Base-by-base conservation (phyloP, 2,113 vertebrate genomes). In the Nycticebus coucang region DNA sequence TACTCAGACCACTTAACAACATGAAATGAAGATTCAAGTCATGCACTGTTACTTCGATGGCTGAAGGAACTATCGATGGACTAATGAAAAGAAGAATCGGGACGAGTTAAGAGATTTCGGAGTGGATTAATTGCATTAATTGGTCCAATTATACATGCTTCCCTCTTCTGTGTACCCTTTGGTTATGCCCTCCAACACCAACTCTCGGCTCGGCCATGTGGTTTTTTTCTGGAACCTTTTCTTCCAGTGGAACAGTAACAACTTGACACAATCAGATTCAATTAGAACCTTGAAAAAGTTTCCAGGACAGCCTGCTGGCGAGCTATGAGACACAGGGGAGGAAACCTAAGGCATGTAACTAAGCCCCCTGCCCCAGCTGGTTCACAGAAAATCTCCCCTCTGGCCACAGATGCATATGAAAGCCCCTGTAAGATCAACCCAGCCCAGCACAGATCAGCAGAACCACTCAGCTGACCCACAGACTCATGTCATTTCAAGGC, bases 11-110 rank as follows among this genome's bases (percentile, higher is more conserved):
- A 91, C 15, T 83, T 93, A 35, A 79, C 10, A 90, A 55, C 21
- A 57, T 64, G 11, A 95, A 87, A 95, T 87, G 68, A 87, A 92
- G 57, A 83, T 62, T 92, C 9, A 86, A 64, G 68, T 71, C 37
- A 72, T 50, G 1, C 66, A 30, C 45, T 91, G 1, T 91, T 22
- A 79, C 21, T 82, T 91, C 82, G 85, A 11, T 37, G 57, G 1
- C 13, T 57, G 75, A 94, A 93, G 79, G 55, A 92, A 80, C 45
- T 62, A 59, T 14, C 37, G 15, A 59, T 69, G 18, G 13, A 79
- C 41, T 77, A 89, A 83, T 86, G 21, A 55, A 94, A 82, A 93
- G 60, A 81, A 71, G 62, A 80, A 66, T 64, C 12, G 81, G 41
- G 71, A 79, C 88, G 92, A 60, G 13, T 4, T 33, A 81, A 93